These are phyloP conservation scores for Teleiodes luculella DNA, from an alignment of 2,888 invertebrate species.

Conservation along the genomic window DNA sequence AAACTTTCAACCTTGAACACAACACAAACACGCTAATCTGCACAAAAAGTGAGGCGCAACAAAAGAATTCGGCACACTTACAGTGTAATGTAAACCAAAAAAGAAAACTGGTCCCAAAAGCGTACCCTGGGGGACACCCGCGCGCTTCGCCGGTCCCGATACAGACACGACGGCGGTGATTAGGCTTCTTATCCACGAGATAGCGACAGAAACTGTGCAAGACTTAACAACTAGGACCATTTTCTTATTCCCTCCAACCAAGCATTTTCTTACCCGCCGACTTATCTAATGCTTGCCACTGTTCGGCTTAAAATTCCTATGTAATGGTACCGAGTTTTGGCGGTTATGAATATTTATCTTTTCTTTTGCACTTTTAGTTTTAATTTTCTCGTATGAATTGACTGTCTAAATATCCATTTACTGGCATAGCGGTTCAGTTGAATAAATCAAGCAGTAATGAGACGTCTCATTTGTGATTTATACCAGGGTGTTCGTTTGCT, in stretches of 20 bases:
- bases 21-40: constrained; percentile 56
- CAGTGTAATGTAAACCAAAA: constrained; percentile 76
- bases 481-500: constrained; percentile 40
- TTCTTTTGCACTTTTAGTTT: constrained; percentile 6
- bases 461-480: constrained; percentile 72
- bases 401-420: not conserved
- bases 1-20: constrained; percentile 6
- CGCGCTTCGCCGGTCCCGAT: constrained; percentile 71
- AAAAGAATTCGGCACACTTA: constrained; percentile 77
- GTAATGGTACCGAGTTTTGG: constrained; percentile 57
- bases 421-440: constrained; percentile 22
- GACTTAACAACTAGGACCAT: constrained; percentile 78
- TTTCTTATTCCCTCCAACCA: constrained; percentile 75
- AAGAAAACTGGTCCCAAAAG: constrained; percentile 77
- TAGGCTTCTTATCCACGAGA: constrained; percentile 77
- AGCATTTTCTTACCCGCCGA: constrained; percentile 70
- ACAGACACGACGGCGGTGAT: constrained; percentile 78
- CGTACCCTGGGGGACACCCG: constrained; percentile 70
- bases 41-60: constrained; percentile 64
- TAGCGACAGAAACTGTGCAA: constrained; percentile 78
- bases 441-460: constrained; percentile 65
- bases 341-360: constrained; percentile 50
- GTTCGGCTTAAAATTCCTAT: constrained; percentile 68
- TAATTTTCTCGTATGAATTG: not conserved
- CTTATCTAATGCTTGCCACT: constrained; percentile 66